These are phyloP conservation scores for Trachemys scripta DNA, from an alignment of 2,113 vertebrate genomes.

Conservation along the genomic window DNA sequence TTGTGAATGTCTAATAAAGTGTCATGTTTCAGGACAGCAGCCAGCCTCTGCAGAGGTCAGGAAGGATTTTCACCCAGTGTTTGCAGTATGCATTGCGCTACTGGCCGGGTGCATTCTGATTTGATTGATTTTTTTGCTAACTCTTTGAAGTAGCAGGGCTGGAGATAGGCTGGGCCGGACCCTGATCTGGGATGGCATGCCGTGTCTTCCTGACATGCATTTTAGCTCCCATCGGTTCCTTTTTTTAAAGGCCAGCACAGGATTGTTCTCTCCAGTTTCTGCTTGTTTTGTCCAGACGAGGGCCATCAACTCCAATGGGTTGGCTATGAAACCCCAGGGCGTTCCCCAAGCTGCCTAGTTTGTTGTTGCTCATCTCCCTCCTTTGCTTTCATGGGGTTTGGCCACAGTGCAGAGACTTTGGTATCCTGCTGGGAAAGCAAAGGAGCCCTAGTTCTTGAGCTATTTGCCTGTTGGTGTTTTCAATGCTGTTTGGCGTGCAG, in stretches of 20 bases:
- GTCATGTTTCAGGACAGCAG: fast-evolving
- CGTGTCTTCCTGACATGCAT: neutral
- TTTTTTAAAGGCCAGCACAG: too few relatives aligned
- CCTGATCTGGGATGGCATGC: neutral
- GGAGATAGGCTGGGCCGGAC: neutral
- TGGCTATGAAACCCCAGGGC: neutral
- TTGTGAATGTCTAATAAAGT: neutral
- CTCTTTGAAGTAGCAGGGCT: neutral
- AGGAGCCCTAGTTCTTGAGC: neutral
- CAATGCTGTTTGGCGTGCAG: neutral
- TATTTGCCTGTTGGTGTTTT: neutral
- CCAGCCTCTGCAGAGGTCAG: neutral
- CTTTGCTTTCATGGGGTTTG: neutral
- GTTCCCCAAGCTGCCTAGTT: neutral
- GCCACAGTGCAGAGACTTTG: too few relatives aligned
- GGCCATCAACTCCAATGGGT: neutral
- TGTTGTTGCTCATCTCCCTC: neutral
- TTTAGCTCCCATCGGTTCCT: neutral
- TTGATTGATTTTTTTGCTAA: neutral
- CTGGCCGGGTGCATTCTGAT: neutral
- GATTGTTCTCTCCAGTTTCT: too few relatives aligned
- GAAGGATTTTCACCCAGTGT: neutral
- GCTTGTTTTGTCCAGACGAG: neutral
- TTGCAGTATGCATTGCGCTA: neutral
- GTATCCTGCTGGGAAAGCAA: too few relatives aligned